Evolutionary conservation across 1,140 invertebrate species (phyloP), one percentile per base, ranked within the genome.

Genomic region (Nomia melanderi): DNA sequence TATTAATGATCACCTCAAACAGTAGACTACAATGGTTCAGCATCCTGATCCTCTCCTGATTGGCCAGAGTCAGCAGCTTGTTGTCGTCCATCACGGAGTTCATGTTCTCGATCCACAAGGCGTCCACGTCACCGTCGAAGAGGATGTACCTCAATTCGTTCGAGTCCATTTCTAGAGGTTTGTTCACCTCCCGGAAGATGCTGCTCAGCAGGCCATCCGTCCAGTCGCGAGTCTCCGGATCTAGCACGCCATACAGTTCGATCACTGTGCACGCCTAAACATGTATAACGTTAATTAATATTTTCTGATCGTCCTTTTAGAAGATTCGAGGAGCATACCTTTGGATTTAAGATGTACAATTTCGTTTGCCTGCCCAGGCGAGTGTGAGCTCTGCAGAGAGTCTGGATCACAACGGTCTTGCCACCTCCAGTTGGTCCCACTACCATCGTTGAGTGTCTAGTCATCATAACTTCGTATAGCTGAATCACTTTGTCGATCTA

Each of bases 31-130:
- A 98, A 78, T 97, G 95, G 79, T 95, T 94, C 86, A 95, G 94
- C 27, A 98, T 92, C 56, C 96, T 94, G 29, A 98, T 98, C 71
- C 97, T 93, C 88, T 98, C 97, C 64, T 97, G 97, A 91, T 98
- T 98, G 0, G 97, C 96, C 76, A 98, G 92, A 0, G 97, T 98
- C 56, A 98, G 89, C 57, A 98, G 90, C 89, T 96, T 96, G 88
- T 98, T 98, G 90, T 98, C 97, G 88, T 98, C 97, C 97, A 98
- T 98, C 8, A 98, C 97, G 1, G 97, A 98, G 92, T 98, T 98
- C 97, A 98, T 98, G 91, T 98, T 98, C 92, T 98, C 97, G 79
- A 98, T 97, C 97, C 97, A 98, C 8, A 98, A 92, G 9, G 97
- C 95, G 93, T 98, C 97, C 4, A 98, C 96, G 88, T 98, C 97